phyloP scores from a whole-genome alignment of 1,140 invertebrate genomes.

The Penaeus chinensis region DNA sequence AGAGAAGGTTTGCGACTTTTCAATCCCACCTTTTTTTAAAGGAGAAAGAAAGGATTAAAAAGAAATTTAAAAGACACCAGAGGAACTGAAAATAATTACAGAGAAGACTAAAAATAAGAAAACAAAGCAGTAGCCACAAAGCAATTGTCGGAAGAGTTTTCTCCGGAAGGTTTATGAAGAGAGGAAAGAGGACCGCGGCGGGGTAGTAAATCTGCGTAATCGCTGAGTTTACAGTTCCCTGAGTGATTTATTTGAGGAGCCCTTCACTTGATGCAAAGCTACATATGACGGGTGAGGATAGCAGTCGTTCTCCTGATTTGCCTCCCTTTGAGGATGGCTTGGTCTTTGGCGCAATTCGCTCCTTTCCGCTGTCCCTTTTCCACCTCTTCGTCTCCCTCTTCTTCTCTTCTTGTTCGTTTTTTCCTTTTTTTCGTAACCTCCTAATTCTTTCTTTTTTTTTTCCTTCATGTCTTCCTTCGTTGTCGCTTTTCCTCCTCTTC shows the following conservation, averaged over 20 bases:
- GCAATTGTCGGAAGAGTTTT: neutral
- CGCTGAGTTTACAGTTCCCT: slow-evolving; percentile 47
- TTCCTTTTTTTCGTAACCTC: neutral
- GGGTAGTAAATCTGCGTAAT: slow-evolving; percentile 46
- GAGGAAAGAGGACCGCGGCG: no score
- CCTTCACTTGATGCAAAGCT: slow-evolving; percentile 34
- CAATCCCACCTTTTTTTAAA: no score
- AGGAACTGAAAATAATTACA: no score
- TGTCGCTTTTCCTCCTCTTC: neutral
- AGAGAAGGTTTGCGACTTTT: no score
- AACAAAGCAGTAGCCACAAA: neutral
- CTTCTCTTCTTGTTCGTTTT: no score
- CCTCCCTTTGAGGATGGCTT: neutral
- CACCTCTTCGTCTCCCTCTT: neutral
- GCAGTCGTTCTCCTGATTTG: neutral
- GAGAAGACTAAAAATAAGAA: no score
- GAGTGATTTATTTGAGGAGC: slow-evolving; percentile 56
- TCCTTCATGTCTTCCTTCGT: neutral
- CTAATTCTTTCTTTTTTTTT: no score
- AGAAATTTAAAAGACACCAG: no score
- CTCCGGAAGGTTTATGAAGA: no score
- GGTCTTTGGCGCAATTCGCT: neutral
- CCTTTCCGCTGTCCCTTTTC: neutral
- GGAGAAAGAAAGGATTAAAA: no score
- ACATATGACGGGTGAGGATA: slow-evolving; percentile 40